Evolutionary conservation across 2,113 vertebrate species (phyloP).

Genomic region (Conger conger): DNA sequence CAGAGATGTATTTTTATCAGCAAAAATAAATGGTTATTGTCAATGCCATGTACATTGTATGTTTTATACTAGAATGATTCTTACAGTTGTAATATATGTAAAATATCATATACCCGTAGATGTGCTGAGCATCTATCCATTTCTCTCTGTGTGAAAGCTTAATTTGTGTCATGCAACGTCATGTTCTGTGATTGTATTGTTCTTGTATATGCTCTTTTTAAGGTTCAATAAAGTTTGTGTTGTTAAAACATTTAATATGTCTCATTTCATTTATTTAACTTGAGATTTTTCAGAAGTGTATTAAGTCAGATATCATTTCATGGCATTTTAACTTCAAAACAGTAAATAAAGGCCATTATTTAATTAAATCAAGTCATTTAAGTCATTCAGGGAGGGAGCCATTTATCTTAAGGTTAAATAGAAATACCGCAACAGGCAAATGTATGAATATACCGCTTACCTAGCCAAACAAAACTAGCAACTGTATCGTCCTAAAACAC

Average conservation of each 20-base stretch:
- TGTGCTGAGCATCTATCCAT: background rate
- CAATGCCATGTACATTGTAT: background rate
- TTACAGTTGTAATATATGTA: background rate
- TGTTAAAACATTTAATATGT: background rate
- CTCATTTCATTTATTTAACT: background rate
- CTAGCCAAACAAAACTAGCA: too few species aligned
- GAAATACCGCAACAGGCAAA: too few species aligned
- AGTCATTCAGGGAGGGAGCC: too few species aligned
- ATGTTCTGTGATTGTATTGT: background rate
- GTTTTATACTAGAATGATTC: background rate
- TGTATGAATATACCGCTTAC: too few species aligned
- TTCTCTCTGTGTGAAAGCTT: background rate
- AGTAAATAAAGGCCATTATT: background rate
- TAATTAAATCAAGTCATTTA: background rate
- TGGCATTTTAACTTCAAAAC: background rate
- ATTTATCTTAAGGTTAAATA: too few species aligned
- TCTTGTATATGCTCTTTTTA: background rate
- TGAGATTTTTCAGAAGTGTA: background rate
- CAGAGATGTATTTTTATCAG: background rate
- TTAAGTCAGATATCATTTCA: background rate
- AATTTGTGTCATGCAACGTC: background rate
- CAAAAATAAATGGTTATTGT: background rate
- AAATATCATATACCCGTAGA: background rate
- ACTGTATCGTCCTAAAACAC: too few species aligned
- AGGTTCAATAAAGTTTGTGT: background rate